Evolutionary conservation across 2,113 vertebrate species (phyloP).

Genomic region (Tachysurus vachellii): DNA sequence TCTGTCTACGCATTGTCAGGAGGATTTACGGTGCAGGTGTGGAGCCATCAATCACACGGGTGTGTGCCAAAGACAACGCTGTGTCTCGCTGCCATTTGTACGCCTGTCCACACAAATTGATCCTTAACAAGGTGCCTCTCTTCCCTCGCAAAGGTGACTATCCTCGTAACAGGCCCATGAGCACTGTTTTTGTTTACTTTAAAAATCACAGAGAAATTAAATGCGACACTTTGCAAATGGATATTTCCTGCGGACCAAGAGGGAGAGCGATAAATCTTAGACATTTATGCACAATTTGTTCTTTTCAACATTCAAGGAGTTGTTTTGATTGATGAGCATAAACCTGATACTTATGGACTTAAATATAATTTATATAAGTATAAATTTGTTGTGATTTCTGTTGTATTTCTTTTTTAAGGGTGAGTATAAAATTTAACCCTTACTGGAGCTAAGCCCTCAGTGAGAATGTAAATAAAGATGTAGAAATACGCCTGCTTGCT

Average conservation of each 20-base stretch:
- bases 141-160: conserved; percentile 58
- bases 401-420: not conserved
- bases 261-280: not conserved
- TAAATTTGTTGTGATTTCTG: conserved; percentile 8
- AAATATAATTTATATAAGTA: not conserved
- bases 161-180: conserved; percentile 56
- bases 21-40: conserved; percentile 74
- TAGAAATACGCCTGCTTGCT: not conserved
- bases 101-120: conserved; percentile 77
- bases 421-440: not conserved
- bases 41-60: conserved; percentile 74
- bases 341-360: not conserved
- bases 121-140: conserved; percentile 73
- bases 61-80: conserved; percentile 74
- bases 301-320: conserved; percentile 8
- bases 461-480: not conserved
- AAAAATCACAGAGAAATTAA: conserved; percentile 44
- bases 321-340: conserved; percentile 25
- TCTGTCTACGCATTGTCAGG: conserved; percentile 68
- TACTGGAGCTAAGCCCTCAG: no score
- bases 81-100: conserved; percentile 77
- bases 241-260: conserved; percentile 30
- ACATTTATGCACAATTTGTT: conserved; percentile 26
- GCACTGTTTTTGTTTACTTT: conserved; percentile 46
- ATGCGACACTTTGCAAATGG: conserved; percentile 47